These are phyloP conservation scores for Hemistola chrysoprasaria DNA, from an alignment of 2,888 invertebrate species.

Conservation along the genomic window DNA sequence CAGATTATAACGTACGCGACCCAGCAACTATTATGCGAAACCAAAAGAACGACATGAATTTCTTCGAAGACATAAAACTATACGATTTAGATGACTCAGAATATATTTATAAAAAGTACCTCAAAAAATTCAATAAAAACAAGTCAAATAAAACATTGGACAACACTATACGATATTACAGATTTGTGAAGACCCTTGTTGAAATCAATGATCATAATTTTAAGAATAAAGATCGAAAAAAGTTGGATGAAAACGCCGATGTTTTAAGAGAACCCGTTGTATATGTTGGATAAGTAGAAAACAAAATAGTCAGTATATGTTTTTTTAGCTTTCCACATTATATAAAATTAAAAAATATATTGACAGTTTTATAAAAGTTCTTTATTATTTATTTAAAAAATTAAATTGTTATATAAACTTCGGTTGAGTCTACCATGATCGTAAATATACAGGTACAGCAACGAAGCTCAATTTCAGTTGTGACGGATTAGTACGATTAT, in stretches of 20 bases:
- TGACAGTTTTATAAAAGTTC: no score
- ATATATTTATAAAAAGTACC: constrained; percentile 41
- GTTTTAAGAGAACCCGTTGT: constrained; percentile 40
- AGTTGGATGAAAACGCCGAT: constrained; percentile 43
- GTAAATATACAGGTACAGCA: no score
- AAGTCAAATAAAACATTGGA: constrained; percentile 33
- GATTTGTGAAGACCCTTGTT: constrained; percentile 54
- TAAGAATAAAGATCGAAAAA: constrained; percentile 26
- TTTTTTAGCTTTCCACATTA: no score
- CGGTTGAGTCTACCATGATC: no score
- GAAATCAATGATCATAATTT: constrained; percentile 47
- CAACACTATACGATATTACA: constrained; percentile 39
- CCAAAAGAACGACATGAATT: constrained; percentile 25
- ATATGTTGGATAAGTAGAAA: constrained; percentile 38
- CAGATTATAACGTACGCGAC: constrained; percentile 39
- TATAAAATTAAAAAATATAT: no score
- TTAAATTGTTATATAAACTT: no score
- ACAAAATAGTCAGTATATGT: no score
- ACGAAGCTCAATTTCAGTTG: no score
- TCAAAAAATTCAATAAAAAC: constrained; percentile 32
- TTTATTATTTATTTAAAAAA: no score
- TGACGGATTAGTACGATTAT: no score
- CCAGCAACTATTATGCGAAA: constrained; percentile 7
- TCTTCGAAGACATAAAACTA: constrained; percentile 24
- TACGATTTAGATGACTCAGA: constrained; percentile 48